These are phyloP conservation scores for Diplodus sargus DNA, from an alignment of 2,797 vertebrate species.

Conservation along the genomic window DNA sequence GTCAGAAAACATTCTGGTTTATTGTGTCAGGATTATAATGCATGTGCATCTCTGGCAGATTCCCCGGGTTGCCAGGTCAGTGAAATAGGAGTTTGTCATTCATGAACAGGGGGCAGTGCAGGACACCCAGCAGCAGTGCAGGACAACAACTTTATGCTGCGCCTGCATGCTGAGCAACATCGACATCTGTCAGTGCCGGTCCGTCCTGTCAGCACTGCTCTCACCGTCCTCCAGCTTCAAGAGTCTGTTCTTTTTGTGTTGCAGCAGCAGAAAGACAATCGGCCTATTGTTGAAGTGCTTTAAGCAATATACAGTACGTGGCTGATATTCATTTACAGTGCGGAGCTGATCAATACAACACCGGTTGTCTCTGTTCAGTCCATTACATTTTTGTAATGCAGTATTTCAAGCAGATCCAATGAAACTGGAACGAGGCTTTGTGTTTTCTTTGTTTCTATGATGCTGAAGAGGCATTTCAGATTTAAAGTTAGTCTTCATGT, in stretches of 20 bases:
- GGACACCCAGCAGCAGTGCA: constrained; percentile 1
- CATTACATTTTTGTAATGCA: neutral
- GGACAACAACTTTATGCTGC: constrained; percentile 4
- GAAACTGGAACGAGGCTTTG: too few relatives aligned
- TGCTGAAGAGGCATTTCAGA: too few relatives aligned
- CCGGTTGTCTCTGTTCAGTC: neutral
- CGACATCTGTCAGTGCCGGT: constrained; percentile 1
- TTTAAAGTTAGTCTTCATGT: neutral
- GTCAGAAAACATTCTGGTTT: constrained; percentile 9
- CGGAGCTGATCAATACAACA: too few relatives aligned
- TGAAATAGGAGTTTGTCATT: constrained; percentile 35
- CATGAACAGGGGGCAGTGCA: constrained; percentile 14
- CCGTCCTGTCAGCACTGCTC: constrained; percentile 9
- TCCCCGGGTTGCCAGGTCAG: neutral
- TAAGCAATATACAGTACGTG: neutral
- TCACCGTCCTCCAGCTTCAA: neutral
- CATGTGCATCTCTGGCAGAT: constrained; percentile 9
- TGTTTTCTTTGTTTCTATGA: too few relatives aligned
- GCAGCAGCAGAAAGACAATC: neutral
- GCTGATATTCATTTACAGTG: neutral
- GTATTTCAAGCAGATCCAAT: neutral
- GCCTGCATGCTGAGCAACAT: constrained; percentile 5
- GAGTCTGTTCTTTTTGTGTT: constrained; percentile 1
- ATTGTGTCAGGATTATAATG: constrained; percentile 20
- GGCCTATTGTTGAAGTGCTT: neutral